Conservation (phyloP, 2,888 invertebrate genomes). For the Aporophyla nigra region DNA sequence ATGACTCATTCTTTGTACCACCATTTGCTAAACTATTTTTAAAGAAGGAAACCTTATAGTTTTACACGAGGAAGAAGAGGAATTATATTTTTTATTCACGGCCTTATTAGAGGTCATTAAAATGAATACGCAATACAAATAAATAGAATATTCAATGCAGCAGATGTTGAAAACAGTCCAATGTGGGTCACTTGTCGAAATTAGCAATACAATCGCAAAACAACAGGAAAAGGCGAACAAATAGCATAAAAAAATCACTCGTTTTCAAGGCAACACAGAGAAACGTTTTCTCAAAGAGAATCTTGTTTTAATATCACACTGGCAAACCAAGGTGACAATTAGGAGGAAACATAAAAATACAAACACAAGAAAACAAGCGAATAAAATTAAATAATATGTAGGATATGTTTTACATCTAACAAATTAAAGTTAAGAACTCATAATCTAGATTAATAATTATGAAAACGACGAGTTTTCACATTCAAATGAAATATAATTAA, state of each 20-base stretch:
- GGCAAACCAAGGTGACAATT: constrained; percentile 43
- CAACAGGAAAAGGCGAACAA: constrained; percentile 61
- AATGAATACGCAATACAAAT: constrained; percentile 42
- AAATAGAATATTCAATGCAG: constrained; percentile 28
- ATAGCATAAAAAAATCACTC: constrained; percentile 20
- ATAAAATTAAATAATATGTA: constrained; percentile 40
- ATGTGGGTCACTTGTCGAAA: constrained; percentile 59
- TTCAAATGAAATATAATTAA: constrained; percentile 14
- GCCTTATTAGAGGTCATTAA: constrained; percentile 40
- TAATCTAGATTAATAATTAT: constrained; percentile 36
- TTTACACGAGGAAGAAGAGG: constrained; percentile 24
- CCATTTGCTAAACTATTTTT: constrained; percentile 24
- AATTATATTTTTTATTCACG: constrained; percentile 5
- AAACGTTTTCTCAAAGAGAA: constrained; percentile 27
- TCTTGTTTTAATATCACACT: constrained; percentile 30
- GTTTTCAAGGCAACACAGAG: constrained; percentile 55
- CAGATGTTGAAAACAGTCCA: constrained; percentile 40
- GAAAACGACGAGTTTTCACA: constrained; percentile 15
- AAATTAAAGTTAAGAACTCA: constrained; percentile 21
- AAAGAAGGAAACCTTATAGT: background rate
- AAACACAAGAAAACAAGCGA: constrained; percentile 36
- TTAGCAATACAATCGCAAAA: constrained; percentile 49
- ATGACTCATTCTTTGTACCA: constrained; percentile 17
- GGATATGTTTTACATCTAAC: constrained; percentile 13
- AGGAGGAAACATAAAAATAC: constrained; percentile 45